Base-by-base conservation (phyloP, 2,888 invertebrate species). In the Hydrotaea cyrtoneurina region DNA sequence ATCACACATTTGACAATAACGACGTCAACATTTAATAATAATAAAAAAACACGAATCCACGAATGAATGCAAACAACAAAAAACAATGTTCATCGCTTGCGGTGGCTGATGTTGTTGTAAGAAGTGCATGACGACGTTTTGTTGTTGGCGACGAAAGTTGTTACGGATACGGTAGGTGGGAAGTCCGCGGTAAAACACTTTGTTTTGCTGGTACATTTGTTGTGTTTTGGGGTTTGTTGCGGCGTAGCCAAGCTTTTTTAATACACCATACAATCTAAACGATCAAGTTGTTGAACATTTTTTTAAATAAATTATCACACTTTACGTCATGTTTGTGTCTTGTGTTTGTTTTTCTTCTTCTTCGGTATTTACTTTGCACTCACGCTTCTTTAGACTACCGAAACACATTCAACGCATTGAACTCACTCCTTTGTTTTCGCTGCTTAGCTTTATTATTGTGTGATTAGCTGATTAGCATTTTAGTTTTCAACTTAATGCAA, bases 401-500 rank as follows among this genome's bases (percentile, higher is more conserved):
- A 59, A 50, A 39, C 64, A 39, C 66, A 4, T 66, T 19, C 13
- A 66, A 4, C 66, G 21, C 43, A 39, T 10, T 39, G 19, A 19
- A 31, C 17, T 64, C 36, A 50, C 50, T 64, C 15, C 3, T 64
- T 4, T 4, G n/a, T 36, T 64, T 36, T n/a, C n/a, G 39, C 13
- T 64, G 36, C 3, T 11, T 55, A 55, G 19, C 19, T 69, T 39
- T 46, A 66, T 66, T 64, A 39, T 64, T 64, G 19, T 43, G n/a
- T n/a, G 46, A 66, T 66, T 66, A 66, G 46, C 66, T n/a, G 46
- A 66, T 66, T 66, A 66, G 46, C 66, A 66, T 66, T 66, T 66
- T 39, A 43, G 2, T 19, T 39, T 66, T 19, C 23, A 43, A 43
- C 21, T 66, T 15, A 73, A 21, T n/a, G 55, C 55, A 55, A 55